Conservation (phyloP, 2,888 invertebrate genomes). For the Ligdia adustata region DNA sequence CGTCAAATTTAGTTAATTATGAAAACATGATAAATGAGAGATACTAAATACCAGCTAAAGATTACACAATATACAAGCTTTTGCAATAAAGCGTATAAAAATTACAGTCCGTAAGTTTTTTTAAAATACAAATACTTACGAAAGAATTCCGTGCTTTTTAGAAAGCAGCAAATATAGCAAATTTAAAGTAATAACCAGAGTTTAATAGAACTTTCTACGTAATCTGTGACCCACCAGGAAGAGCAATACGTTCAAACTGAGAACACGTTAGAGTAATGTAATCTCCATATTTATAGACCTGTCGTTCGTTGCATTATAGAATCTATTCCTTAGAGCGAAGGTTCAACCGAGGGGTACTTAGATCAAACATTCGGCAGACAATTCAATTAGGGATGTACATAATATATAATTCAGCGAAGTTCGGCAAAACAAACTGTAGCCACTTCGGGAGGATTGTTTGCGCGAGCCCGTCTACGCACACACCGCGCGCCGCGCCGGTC, state of each 20-base stretch:
- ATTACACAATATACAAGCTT: too few species aligned
- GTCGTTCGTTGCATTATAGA: slow-evolving; percentile 8
- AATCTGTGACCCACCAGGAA: slow-evolving; percentile 5
- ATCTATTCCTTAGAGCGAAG: slow-evolving; percentile 14
- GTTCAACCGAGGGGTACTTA: not conserved
- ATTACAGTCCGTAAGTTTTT: too few species aligned
- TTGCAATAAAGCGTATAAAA: too few species aligned
- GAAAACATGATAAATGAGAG: too few species aligned
- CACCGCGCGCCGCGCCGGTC: slow-evolving; percentile 11
- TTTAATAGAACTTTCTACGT: not conserved
- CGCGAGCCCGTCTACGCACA: slow-evolving; percentile 45
- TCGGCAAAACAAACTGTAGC: slow-evolving; percentile 43
- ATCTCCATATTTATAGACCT: slow-evolving; percentile 30
- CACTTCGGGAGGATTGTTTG: slow-evolving; percentile 55
- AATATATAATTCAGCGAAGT: slow-evolving; percentile 51
- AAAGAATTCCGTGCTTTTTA: too few species aligned
- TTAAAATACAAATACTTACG: too few species aligned
- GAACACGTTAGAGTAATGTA: slow-evolving; percentile 20
- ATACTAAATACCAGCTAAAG: too few species aligned
- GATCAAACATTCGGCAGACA: slow-evolving; percentile 53
- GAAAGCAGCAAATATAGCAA: too few species aligned
- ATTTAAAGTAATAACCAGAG: too few species aligned
- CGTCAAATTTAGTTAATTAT: too few species aligned
- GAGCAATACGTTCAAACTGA: slow-evolving; percentile 12
- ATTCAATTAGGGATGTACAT: slow-evolving; percentile 55